Conservation (phyloP, 2,888 invertebrate genomes). For the Drosophila eohydei region DNA sequence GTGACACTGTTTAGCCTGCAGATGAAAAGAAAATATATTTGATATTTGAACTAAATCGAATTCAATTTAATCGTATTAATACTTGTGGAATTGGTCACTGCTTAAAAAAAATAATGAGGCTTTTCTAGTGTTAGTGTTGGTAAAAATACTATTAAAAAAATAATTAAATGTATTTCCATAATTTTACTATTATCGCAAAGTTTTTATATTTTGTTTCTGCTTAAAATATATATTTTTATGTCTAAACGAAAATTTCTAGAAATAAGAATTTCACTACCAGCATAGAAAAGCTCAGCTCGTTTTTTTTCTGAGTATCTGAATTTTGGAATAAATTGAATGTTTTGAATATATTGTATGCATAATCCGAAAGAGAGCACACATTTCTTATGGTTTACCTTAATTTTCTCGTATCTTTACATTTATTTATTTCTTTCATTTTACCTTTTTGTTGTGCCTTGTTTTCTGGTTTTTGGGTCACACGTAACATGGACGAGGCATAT, state of each 20-base stretch:
- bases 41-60: neutral
- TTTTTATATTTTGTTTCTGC: too few relatives aligned
- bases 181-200: too few relatives aligned
- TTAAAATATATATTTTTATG: too few relatives aligned
- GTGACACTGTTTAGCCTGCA: conserved; percentile 1
- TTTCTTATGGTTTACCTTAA: conserved; percentile 7
- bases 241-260: too few relatives aligned
- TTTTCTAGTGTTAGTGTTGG: too few relatives aligned
- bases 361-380: conserved; percentile 18
- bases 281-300: too few relatives aligned
- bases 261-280: too few relatives aligned
- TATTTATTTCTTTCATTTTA: conserved; percentile 9
- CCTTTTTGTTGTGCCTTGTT: conserved; percentile 5
- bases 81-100: too few relatives aligned
- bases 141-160: too few relatives aligned
- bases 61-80: too few relatives aligned
- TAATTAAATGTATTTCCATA: too few relatives aligned
- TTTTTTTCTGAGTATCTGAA: neutral
- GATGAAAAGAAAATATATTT: neutral
- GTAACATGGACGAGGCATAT: conserved; percentile 46
- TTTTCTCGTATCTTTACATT: neutral
- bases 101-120: too few relatives aligned
- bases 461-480: conserved; percentile 66
- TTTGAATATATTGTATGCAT: conserved; percentile 14
- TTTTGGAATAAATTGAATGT: conserved; percentile 5